Conservation (phyloP, 1,140 invertebrate genomes). For the Cotesia glomerata region DNA sequence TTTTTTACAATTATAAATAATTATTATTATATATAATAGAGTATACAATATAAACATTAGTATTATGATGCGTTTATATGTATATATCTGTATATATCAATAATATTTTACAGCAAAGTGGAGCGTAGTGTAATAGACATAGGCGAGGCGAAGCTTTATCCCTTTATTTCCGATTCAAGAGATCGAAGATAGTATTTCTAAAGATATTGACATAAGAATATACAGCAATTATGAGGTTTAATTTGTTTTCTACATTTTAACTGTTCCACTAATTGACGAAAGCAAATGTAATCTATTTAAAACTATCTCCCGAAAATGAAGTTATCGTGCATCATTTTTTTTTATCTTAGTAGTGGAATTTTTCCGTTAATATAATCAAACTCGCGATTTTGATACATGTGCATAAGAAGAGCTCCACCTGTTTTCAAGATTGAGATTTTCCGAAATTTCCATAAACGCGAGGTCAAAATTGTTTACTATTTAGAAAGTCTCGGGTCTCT, state of each 20-base stretch:
- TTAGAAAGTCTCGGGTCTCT: too few species aligned
- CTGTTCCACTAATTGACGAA: too few species aligned
- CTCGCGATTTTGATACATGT: too few species aligned
- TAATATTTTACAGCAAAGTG: slow-evolving; percentile 56
- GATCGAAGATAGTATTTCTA: background rate
- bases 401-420: too few species aligned
- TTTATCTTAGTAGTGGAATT: too few species aligned
- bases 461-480: too few species aligned
- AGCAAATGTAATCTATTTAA: too few species aligned
- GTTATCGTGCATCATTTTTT: too few species aligned
- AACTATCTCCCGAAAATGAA: too few species aligned
- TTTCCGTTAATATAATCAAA: too few species aligned
- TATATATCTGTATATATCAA: slow-evolving; percentile 20
- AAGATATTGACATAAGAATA: background rate
- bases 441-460: too few species aligned
- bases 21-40: slow-evolving; percentile 17
- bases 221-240: background rate
- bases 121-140: slow-evolving; percentile 61
- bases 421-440: too few species aligned
- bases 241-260: background rate
- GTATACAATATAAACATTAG: slow-evolving; percentile 1
- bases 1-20: slow-evolving; percentile 36
- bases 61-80: slow-evolving; percentile 41
- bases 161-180: slow-evolving; percentile 31
- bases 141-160: slow-evolving; percentile 61